Conservation (phyloP, 2,113 vertebrate species). For the Catharus minimus region DNA sequence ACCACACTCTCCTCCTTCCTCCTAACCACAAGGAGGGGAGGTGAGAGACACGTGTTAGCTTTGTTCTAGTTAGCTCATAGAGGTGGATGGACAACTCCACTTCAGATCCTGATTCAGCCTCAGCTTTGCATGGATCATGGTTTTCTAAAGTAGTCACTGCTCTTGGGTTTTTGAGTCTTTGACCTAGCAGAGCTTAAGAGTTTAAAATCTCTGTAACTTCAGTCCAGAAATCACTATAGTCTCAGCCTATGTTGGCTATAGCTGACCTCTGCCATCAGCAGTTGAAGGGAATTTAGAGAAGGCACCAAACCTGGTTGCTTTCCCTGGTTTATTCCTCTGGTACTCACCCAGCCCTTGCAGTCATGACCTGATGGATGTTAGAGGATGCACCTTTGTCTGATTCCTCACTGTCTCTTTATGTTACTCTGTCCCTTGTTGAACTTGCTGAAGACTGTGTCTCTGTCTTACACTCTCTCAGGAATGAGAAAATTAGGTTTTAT, state of each 20-base stretch:
- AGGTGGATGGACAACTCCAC: background rate
- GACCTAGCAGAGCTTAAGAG: background rate
- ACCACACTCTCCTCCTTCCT: background rate
- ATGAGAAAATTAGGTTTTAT: background rate
- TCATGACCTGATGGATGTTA: background rate
- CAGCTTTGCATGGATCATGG: background rate
- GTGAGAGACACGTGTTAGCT: rapidly evolving
- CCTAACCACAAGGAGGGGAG: background rate
- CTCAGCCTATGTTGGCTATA: background rate
- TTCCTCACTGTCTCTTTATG: background rate
- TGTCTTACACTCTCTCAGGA: background rate
- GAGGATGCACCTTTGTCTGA: background rate
- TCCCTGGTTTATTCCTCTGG: background rate
- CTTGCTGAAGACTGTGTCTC: background rate
- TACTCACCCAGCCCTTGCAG: background rate
- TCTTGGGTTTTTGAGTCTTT: background rate
- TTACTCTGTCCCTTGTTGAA: background rate
- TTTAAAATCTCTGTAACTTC: background rate
- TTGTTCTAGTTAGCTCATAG: background rate
- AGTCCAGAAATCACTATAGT: background rate
- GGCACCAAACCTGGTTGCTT: background rate
- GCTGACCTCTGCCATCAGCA: background rate
- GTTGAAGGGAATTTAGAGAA: background rate
- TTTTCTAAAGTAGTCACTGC: rapidly evolving
- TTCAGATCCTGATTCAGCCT: background rate